Evolutionary conservation across 2,888 invertebrate species (phyloP).

Genomic region (Sipha maydis): DNA sequence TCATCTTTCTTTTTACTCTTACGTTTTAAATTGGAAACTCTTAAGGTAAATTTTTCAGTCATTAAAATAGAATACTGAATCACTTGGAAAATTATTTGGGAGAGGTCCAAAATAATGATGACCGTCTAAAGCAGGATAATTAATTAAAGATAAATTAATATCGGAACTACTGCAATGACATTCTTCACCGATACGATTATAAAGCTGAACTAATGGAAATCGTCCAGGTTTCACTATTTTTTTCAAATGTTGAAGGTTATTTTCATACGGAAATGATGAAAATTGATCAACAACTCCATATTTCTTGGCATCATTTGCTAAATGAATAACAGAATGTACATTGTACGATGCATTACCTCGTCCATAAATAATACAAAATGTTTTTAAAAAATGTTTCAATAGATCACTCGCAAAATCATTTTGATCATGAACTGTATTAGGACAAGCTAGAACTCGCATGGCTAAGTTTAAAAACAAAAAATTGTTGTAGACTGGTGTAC

Average conservation of each 20-base stretch:
- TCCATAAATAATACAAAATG: slow-evolving; percentile 6
- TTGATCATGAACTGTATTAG: not conserved
- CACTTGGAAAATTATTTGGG: not conserved
- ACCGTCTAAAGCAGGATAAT: not conserved
- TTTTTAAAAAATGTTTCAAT: slow-evolving; percentile 14
- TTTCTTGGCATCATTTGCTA: slow-evolving; percentile 20
- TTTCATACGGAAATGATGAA: slow-evolving; percentile 18
- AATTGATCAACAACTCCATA: slow-evolving; percentile 6
- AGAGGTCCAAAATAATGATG: not conserved
- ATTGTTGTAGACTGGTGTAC: not conserved
- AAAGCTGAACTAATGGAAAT: not conserved
- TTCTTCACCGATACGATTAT: not conserved
- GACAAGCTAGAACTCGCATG: not conserved
- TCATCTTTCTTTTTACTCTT: not conserved
- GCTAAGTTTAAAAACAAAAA: not conserved
- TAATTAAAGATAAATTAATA: not conserved
- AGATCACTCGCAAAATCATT: slow-evolving; percentile 4
- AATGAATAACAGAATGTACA: slow-evolving; percentile 22
- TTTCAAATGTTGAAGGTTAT: slow-evolving; percentile 15
- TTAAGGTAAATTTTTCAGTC: not conserved
- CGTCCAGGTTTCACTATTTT: not conserved
- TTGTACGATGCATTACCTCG: not conserved
- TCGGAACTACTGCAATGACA: not conserved
- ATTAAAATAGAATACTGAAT: not conserved
- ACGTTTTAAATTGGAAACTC: not conserved